A percentile compares a stretch with the other conserved stretches of the same genome.
Conservation (phyloP, 2,113 vertebrate genomes). For the Semnornis frantzii region DNA sequence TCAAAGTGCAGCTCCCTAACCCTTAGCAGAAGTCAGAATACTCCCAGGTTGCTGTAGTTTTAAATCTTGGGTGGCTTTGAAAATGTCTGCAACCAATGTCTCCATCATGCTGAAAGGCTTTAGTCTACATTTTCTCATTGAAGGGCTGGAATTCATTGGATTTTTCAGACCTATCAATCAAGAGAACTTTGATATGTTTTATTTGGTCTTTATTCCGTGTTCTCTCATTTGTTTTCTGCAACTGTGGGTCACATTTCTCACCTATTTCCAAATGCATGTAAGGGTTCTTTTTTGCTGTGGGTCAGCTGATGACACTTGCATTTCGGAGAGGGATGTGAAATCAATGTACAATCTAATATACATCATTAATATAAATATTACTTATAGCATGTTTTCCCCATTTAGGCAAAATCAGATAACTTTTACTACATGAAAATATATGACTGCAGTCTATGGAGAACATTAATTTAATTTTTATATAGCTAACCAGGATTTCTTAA, state of each 20-base stretch:
- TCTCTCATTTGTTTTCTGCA: not conserved
- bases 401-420: not conserved
- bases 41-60: constrained; percentile 19
- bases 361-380: not conserved
- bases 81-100: not conserved
- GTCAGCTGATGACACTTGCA: not conserved
- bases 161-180: not conserved
- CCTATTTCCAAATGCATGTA: not conserved
- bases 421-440: not conserved
- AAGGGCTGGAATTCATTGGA: not conserved
- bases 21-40: constrained; percentile 32
- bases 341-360: not conserved
- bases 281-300: accelerated
- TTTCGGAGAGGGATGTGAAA: not conserved
- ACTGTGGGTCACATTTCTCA: not conserved
- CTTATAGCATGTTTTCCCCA: not conserved
- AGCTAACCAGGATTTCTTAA: not conserved
- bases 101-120: not conserved
- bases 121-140: not conserved
- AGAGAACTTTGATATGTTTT: not conserved
- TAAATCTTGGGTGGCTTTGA: constrained; percentile 16
- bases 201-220: not conserved
- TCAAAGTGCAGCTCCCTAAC: constrained; percentile 24
- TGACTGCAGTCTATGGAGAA: not conserved
- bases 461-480: not conserved